phyloP scores from a whole-genome alignment of 1,140 invertebrate species.

The Stratiolaelaps scimitus region DNA sequence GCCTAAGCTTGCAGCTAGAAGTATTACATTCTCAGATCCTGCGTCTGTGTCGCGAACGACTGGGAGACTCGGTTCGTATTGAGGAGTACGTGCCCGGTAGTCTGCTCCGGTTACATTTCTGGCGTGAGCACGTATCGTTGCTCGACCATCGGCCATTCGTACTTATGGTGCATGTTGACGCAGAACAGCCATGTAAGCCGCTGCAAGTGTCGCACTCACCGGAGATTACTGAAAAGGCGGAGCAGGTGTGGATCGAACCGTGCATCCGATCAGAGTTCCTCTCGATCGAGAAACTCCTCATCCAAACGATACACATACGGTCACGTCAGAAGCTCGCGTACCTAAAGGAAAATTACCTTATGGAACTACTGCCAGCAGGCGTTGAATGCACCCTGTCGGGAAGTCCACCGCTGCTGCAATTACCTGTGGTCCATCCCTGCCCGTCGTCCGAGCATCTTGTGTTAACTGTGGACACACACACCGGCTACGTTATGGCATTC shows the following conservation, averaged over 20 bases:
- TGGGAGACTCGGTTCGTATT: slow-evolving; percentile 78
- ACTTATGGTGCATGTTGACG: slow-evolving; percentile 73
- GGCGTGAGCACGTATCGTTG: slow-evolving; percentile 51
- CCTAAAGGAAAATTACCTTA: slow-evolving; percentile 59
- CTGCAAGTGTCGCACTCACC: slow-evolving; percentile 76
- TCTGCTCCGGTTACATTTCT: slow-evolving; percentile 79
- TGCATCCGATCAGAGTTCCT: slow-evolving; percentile 58
- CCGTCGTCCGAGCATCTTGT: slow-evolving; percentile 74
- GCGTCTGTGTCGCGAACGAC: slow-evolving; percentile 66
- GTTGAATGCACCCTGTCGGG: slow-evolving; percentile 59
- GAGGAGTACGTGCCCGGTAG: slow-evolving; percentile 82
- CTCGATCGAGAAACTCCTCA: slow-evolving; percentile 85
- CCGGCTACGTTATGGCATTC: slow-evolving; percentile 73
- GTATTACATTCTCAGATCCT: slow-evolving; percentile 85
- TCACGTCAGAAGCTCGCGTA: slow-evolving; percentile 65
- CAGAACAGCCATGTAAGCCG: slow-evolving; percentile 61
- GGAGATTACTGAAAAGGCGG: slow-evolving; percentile 57
- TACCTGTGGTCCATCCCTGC: slow-evolving; percentile 74
- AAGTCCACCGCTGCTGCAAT: slow-evolving; percentile 75
- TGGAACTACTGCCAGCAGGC: slow-evolving; percentile 52
- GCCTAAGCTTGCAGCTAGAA: slow-evolving; percentile 85
- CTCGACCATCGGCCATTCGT: slow-evolving; percentile 63
- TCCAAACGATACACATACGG: slow-evolving; percentile 90
- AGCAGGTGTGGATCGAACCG: slow-evolving; percentile 30
- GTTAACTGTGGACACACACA: slow-evolving; percentile 82